Base-by-base conservation (phyloP, 1,140 invertebrate genomes). In the Drosophila truncata region DNA sequence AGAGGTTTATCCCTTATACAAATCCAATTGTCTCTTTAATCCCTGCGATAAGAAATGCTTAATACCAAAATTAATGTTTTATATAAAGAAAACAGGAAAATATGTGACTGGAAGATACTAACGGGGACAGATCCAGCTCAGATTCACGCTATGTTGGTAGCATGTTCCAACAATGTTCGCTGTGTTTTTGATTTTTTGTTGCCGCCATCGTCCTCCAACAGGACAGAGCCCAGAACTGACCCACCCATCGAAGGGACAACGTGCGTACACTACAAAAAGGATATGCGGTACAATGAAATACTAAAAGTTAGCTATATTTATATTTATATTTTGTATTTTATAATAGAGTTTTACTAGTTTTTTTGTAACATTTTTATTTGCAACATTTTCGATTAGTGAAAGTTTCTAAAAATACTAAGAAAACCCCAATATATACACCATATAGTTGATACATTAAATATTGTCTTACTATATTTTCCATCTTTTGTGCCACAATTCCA, bases 61-160 rank as follows among this genome's bases (percentile, higher is more conserved):
- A 41, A 41, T 54, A 13, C 31, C n/a, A 54, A 29, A 31, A 37
- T 41, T 16, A 23, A 52, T 52, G 16, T 35, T 20, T 20, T 35
- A 50, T 60, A 60, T 60, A 60, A 37, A 75, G 25, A 39, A 47
- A 39, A 31, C 4, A 31, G 13, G 27, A 39, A 47, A 74, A 39
- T 49, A 33, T 39, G 62, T 29, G 41, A 77, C 35, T 33, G 41
- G 14, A 16, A 3, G 35, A 52, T 50, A 47, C 11, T 1, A 41
- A 16, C 4, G 23, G 31, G 25, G 20, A 42, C 37, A 39, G 25
- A 49, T 49, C 7, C 16, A 46, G 31, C 46, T 31, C 66, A 60
- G 79, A 80, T 76, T 80, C 46, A 65, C 65, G 58, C 49, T 61
- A 69, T 65, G 79, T 61, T 76, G 63, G 70, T 76, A 61, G n/a